Evolutionary conservation across 2,113 vertebrate genomes (phyloP), one percentile per base, ranked within the genome.

Genomic region (Catharus bicknelli): DNA sequence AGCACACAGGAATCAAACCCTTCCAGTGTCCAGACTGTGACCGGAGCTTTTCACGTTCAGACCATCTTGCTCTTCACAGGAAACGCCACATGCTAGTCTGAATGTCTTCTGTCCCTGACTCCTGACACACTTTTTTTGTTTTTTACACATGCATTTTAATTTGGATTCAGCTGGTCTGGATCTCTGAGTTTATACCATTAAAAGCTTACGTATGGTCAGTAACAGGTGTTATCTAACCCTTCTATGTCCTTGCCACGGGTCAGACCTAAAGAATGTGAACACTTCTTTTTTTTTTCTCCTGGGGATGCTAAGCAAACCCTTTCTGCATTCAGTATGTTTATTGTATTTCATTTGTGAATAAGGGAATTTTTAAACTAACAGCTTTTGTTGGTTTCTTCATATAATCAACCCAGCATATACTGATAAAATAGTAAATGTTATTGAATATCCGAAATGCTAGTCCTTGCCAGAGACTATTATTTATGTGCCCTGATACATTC

Each of bases 11-110:
- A 38, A 98, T 99, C 93, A 99, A 99, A 96, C 99, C 99, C 5
- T 99, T 99, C 96, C 99, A 99, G 97, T 99, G 99, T 74, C 98
- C 99, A 10, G 99, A 99, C 98, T 99, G 99, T 95, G 99, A 99
- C 90, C 99, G 99, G 64, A 99, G 99, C 97, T 99, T 99, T 97
- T 99, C 99, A 30, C 99, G 99, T 20, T 99, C 99, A 0, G 99
- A 99, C 97, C 99, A 99, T 82, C 98, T 99, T 58, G 99, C 99
- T 88, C 98, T 99, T 19, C 99, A 99, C 97, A 99, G 99, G 97
- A 99, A 99, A 63, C 99, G 99, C 95, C 99, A 99, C 98, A 98
- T 99, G 98, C 98, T 98, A 73, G 99, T 97, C 87, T 99, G 98
- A 99, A 97, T 61, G 59, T 91, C 85, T 81, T 92, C 62, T 61